Evolutionary conservation across 2,797 vertebrate species (phyloP).

Genomic region (Decapterus maruadsi): DNA sequence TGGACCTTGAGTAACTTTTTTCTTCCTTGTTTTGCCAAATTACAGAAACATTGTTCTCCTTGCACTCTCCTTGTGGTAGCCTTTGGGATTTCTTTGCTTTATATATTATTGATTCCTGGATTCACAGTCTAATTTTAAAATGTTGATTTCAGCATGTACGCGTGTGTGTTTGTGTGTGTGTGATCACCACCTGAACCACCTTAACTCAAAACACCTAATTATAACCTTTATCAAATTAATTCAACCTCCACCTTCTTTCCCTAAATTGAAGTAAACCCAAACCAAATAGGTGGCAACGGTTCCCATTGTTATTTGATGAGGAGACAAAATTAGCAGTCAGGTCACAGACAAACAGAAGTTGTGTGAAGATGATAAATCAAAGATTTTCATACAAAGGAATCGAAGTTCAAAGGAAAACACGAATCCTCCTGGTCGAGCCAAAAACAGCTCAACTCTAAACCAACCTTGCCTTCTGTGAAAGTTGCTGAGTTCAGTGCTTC

Average conservation of each 20-base stretch:
- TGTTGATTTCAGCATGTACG: neutral
- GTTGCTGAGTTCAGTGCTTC: conserved; percentile 20
- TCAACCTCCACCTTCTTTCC: too few species aligned
- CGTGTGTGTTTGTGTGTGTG: too few species aligned
- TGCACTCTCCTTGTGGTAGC: neutral
- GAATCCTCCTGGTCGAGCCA: conserved; percentile 4
- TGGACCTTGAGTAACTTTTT: too few species aligned
- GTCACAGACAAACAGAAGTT: too few species aligned
- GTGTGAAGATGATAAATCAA: neutral
- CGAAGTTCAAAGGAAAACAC: conserved; percentile 8
- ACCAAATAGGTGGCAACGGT: neutral
- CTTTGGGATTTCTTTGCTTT: neutral
- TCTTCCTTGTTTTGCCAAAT: neutral
- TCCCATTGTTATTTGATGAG: neutral
- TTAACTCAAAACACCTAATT: neutral
- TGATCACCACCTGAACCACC: neutral
- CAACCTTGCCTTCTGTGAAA: neutral
- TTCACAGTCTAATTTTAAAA: neutral
- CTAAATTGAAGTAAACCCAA: too few species aligned
- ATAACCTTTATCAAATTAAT: neutral
- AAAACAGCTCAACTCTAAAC: neutral
- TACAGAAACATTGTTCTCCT: neutral
- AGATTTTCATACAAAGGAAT: neutral
- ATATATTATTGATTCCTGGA: neutral
- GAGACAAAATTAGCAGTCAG: neutral